Evolutionary conservation across 2,113 vertebrate species (phyloP), one percentile per base, ranked within the genome.

Genomic region (Mungos mungo): DNA sequence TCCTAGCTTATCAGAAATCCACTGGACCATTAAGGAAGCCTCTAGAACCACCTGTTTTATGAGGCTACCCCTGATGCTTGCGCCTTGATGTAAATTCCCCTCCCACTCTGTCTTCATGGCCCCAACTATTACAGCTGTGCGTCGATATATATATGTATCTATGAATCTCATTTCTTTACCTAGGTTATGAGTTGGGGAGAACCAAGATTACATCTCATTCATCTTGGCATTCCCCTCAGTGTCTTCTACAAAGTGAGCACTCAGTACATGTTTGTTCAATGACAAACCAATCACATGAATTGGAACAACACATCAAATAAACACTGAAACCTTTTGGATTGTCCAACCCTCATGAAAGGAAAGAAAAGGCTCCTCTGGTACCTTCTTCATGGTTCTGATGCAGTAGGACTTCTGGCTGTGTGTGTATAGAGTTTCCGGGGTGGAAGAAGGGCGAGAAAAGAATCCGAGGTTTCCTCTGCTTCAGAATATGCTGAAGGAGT

Each of bases 401-500:
- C 92, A 99, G 97, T 0, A 99, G 94, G 93, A 99, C 98, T 45
- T 99, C 99, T 2, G 99, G 98, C 95, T 99, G 99, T 41, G 99
- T 98, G 95, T 99, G 99, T 93, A 99, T 99, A n/a, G 99, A 99
- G 98, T 99, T 99, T 88, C 99, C 99, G 3, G 99, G 99, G 93
- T 99, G 99, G 98, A 99, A 99, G 76, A 99, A 98, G 1, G 99
- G 99, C n/a, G 99, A 99, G 97, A 99, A 99, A 47, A 99, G 98
- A 94, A 99, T 98, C 23, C 98, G 99, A 60, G 99, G 98, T 98
- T 99, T 99, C 98, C 99, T 99, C 98, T 99, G 99, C 99, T 99
- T 99, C 98, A 99, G 98, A 97, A 99, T 99, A 98, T 99, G 99
- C 99, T 99, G 99, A 97, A 99, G 99, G 97, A 99, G 99, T 98